Evolutionary conservation across 2,888 invertebrate genomes (phyloP), one percentile per base, ranked within the genome.

Genomic region (Epicampocera succincta): DNA sequence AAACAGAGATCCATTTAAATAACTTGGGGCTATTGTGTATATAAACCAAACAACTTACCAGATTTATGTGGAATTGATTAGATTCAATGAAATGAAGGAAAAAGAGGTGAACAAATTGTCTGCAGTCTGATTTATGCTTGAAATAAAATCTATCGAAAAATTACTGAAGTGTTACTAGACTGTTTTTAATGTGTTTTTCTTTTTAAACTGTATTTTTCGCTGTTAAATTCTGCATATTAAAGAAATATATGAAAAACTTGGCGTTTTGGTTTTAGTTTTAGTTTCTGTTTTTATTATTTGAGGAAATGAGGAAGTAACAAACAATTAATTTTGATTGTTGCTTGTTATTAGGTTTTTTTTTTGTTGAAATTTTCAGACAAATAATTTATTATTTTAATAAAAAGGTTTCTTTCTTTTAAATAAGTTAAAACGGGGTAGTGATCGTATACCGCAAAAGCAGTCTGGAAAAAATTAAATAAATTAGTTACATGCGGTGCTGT

Each of bases 1-100:
- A 42, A 19, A 21, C 0, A 21, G 9, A 9, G 46, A n/a, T 17
- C 6, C 4, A 5, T 61, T 63, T 5, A 42, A 38, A 33, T 40
- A 19, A 42, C 78, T 74, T 29, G 19, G 60, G 74, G 58, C 50
- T 33, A 74, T 74, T 74, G 78, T 74, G 77, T 81, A 69, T 77
- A 38, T 69, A 73, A 77, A 15, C 58, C 81, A 73, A 60, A 56
- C 33, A 65, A 40, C 46, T 56, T 40, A 42, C 40, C n/a, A 46
- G 25, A 80, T 80, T 71, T 54, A 42, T 15, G 13, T 63, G 48
- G 29, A 72, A 76, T 66, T 72, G 71, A 75, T 71, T 75, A 60
- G 21, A n/a, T 19, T 15, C 25, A 21, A 44, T 58, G 33, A 65
- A 38, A 75, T 33, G 15, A 40, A 58, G 33, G n/a, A 46, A 48